These are phyloP conservation scores for Ostrea edulis DNA, from an alignment of 1,140 invertebrate genomes.

Conservation along the genomic window DNA sequence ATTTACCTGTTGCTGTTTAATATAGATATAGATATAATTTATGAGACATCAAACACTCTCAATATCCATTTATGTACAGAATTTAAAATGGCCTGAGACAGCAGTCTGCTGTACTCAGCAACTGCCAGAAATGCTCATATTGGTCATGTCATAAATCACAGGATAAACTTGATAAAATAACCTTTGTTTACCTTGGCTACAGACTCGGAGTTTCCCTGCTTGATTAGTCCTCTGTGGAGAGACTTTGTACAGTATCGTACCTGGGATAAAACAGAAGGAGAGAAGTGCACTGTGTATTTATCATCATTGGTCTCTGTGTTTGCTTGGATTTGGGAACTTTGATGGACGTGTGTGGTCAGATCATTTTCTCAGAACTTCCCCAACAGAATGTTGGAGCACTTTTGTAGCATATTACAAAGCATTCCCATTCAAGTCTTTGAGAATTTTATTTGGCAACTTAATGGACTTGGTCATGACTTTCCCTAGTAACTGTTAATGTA, in stretches of 20 bases:
- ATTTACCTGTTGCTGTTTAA: background rate
- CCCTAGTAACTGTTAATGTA: no score
- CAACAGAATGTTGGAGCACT: background rate
- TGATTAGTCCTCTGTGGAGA: background rate
- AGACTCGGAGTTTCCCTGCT: background rate
- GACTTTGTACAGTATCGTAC: background rate
- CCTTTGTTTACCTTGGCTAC: background rate
- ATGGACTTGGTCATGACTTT: no score
- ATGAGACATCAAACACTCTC: background rate
- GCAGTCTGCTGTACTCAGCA: background rate
- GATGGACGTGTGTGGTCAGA: background rate
- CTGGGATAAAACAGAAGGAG: background rate
- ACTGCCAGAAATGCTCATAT: background rate
- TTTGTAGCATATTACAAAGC: no score
- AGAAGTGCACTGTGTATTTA: background rate
- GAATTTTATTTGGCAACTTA: no score
- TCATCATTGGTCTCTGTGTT: background rate
- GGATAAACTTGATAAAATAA: background rate
- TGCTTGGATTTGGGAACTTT: background rate
- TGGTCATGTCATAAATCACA: constrained; percentile 14
- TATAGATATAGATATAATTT: background rate
- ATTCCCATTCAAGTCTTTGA: no score
- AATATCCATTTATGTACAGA: background rate
- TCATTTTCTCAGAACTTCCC: background rate
- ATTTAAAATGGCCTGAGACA: background rate